Evolutionary conservation across 2,888 invertebrate species (phyloP).

Genomic region (Eupithecia dodoneata): DNA sequence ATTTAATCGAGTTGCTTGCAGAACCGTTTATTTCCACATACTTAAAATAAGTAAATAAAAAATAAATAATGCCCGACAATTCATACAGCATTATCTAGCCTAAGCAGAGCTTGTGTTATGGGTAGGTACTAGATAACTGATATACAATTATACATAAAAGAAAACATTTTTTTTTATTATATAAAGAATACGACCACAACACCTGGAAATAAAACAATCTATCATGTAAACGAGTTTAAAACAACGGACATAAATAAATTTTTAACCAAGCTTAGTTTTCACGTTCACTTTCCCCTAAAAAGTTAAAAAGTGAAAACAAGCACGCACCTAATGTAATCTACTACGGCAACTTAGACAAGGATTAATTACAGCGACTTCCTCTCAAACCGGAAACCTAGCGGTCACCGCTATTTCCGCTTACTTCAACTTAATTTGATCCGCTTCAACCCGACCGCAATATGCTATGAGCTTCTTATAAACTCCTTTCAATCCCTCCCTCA

Average conservation of each 20-base stretch:
- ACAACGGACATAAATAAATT: neutral
- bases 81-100: no score
- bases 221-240: no score
- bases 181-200: no score
- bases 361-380: constrained; percentile 25
- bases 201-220: no score
- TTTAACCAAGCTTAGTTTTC: neutral
- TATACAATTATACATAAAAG: no score
- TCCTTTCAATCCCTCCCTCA: constrained; percentile 60
- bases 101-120: no score
- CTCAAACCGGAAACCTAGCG: constrained; percentile 36
- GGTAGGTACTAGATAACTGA: no score
- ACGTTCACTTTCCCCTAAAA: neutral
- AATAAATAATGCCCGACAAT: no score
- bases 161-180: no score
- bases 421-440: constrained; percentile 73
- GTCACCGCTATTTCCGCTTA: constrained; percentile 65
- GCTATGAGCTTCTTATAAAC: constrained; percentile 68
- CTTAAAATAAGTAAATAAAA: no score
- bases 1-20: neutral
- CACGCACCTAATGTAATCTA: constrained; percentile 7
- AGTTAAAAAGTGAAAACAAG: neutral
- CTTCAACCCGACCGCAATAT: constrained; percentile 59
- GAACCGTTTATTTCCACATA: neutral
- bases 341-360: constrained; percentile 13